Evolutionary conservation across 2,797 vertebrate species (phyloP).

Genomic region (Enteromius trimaculatus): DNA sequence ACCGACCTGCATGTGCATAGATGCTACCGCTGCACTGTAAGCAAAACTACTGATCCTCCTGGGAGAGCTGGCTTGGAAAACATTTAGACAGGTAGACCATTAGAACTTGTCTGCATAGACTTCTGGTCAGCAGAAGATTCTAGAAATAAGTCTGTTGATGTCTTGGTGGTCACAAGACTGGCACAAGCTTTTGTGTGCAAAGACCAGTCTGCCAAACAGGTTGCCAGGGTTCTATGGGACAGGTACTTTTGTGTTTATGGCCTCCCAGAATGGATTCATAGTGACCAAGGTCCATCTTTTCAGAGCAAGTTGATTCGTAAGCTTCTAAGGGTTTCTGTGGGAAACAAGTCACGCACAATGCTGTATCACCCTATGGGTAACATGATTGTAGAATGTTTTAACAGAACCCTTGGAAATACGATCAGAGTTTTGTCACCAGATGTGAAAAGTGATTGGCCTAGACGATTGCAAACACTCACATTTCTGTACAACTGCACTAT

Average conservation of each 20-base stretch:
- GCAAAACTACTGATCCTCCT: conserved; percentile 8
- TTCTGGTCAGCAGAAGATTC: conserved; percentile 2
- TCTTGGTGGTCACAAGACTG: not conserved
- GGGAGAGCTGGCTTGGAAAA: not conserved
- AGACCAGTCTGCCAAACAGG: not conserved
- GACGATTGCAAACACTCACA: not conserved
- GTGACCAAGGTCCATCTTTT: not conserved
- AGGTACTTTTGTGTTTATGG: not conserved
- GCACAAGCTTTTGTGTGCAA: not conserved
- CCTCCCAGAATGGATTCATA: not conserved
- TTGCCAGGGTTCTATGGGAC: not conserved
- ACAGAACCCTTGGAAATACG: not conserved
- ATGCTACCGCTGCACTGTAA: not conserved
- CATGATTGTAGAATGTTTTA: not conserved
- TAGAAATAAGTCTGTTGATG: not conserved
- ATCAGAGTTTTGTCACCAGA: not conserved
- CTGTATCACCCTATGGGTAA: not conserved
- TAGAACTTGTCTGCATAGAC: not conserved
- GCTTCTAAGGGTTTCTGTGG: not conserved
- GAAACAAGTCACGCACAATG: not conserved
- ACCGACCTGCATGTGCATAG: not conserved
- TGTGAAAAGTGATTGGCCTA: not conserved
- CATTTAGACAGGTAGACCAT: not conserved
- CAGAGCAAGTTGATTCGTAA: not conserved
- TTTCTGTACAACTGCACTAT: not conserved